These are phyloP conservation scores for Hydrotaea diabolus DNA, from an alignment of 2,888 invertebrate genomes.

Conservation along the genomic window DNA sequence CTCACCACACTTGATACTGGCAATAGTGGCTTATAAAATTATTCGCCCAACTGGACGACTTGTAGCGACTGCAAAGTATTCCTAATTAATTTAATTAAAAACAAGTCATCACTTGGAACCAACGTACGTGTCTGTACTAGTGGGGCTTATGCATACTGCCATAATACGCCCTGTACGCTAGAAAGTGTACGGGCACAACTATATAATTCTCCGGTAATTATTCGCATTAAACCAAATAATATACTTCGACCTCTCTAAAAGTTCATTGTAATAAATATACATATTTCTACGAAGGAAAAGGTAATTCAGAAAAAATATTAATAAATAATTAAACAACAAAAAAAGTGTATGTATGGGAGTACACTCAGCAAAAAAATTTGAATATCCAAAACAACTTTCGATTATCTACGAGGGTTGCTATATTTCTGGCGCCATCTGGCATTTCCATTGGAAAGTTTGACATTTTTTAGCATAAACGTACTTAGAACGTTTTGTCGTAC, in stretches of 20 bases:
- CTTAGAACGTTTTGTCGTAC: too few species aligned
- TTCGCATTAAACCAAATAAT: slow-evolving; percentile 44
- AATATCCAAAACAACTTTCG: too few species aligned
- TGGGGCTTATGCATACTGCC: neutral
- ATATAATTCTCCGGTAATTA: slow-evolving; percentile 1
- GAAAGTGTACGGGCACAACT: neutral
- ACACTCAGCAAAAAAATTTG: too few species aligned
- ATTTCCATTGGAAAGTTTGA: too few species aligned
- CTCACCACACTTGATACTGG: too few species aligned
- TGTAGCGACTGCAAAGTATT: neutral
- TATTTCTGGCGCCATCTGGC: too few species aligned
- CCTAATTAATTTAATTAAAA: slow-evolving; percentile 7
- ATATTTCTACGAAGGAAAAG: neutral
- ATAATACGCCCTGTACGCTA: too few species aligned
- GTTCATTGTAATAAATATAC: slow-evolving; percentile 45
- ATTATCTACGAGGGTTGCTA: too few species aligned
- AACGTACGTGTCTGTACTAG: neutral
- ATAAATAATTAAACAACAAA: neutral
- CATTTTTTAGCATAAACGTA: too few species aligned
- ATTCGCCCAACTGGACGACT: neutral
- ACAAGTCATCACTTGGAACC: neutral
- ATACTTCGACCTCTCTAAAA: slow-evolving; percentile 44
- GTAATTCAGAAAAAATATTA: neutral
- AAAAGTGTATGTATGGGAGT: neutral
- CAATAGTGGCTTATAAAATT: too few species aligned